phyloP scores from a whole-genome alignment of 2,797 vertebrate genomes.

The Parotocinclus haroldoi region DNA sequence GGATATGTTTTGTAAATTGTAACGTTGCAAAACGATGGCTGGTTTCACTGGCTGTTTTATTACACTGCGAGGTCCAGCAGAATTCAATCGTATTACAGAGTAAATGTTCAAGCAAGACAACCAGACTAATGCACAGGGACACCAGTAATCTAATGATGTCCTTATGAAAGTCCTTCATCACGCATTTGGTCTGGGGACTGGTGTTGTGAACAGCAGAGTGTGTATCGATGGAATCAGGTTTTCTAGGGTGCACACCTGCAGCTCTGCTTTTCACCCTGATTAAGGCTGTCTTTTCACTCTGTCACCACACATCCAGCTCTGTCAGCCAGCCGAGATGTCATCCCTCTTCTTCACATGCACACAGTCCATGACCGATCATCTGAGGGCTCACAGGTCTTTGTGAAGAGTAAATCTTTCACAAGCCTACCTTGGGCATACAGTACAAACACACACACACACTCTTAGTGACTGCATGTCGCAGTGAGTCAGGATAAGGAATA shows the following conservation, averaged over 20 bases:
- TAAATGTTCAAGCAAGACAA: too few relatives aligned
- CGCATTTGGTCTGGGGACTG: constrained; percentile 7
- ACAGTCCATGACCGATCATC: constrained; percentile 27
- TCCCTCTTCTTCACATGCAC: constrained; percentile 17
- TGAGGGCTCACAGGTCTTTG: constrained; percentile 33
- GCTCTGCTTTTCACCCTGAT: constrained; percentile 4
- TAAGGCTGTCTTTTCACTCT: constrained; percentile 25
- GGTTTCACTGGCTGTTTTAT: too few relatives aligned
- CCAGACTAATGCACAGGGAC: too few relatives aligned
- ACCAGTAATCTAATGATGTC: neutral
- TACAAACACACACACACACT: constrained; percentile 12
- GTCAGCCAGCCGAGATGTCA: constrained; percentile 41
- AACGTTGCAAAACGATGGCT: too few relatives aligned
- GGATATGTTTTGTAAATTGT: too few relatives aligned
- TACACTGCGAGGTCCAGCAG: too few relatives aligned
- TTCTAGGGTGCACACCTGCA: constrained; percentile 28
- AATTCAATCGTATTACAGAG: too few relatives aligned
- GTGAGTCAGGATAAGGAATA: constrained; percentile 18
- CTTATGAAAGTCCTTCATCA: constrained; percentile 20
- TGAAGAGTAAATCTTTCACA: constrained; percentile 36
- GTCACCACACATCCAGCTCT: constrained; percentile 48
- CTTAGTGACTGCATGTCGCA: constrained; percentile 2
- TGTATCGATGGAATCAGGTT: constrained; percentile 18
- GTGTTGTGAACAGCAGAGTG: neutral
- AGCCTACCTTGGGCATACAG: constrained; percentile 21